A percentile compares a stretch with the other conserved stretches of the same genome.
Evolutionary conservation across 2,797 vertebrate species (phyloP).

Genomic region (Micromesistius poutassou): DNA sequence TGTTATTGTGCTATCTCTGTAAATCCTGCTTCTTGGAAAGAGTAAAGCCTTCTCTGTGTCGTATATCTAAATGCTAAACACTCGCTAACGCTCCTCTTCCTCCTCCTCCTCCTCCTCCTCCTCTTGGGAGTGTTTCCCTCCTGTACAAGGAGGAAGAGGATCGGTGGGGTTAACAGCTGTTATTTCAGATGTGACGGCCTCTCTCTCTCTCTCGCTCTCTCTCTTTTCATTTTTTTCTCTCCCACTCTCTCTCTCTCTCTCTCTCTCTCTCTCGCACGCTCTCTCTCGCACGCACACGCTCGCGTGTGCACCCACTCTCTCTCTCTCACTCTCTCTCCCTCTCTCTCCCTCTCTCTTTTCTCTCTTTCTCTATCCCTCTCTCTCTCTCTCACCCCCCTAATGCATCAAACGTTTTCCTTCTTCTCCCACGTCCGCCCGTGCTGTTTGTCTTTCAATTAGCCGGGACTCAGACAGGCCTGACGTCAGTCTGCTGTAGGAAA

Average conservation of each 20-base stretch:
- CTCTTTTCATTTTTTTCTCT: not conserved
- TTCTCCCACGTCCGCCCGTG: constrained; percentile 6
- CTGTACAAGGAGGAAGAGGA: not conserved
- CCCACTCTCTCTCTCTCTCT: not conserved
- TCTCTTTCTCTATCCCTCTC: not conserved
- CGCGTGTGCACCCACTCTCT: no score
- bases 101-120: not conserved
- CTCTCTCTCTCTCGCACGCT: not conserved
- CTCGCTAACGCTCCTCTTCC: not conserved
- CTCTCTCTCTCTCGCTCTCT: not conserved
- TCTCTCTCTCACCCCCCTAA: not conserved
- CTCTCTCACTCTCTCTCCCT: not conserved
- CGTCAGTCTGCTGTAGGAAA: constrained; percentile 22
- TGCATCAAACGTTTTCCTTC: not conserved
- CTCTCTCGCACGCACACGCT: no score
- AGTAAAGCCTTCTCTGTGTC: not conserved
- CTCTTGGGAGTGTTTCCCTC: not conserved
- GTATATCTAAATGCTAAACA: not conserved
- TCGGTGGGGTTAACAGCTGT: not conserved
- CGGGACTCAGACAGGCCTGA: constrained; percentile 21
- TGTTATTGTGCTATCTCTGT: not conserved
- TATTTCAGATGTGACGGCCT: not conserved
- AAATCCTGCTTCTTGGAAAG: not conserved
- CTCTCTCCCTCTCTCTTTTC: not conserved
- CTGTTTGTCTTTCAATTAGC: constrained; percentile 42